Percentiles rank a stretch among this genome's conserved stretches.
These are phyloP conservation scores for Bucorvus abyssinicus DNA, from an alignment of 2,797 vertebrate genomes.

Conservation along the genomic window DNA sequence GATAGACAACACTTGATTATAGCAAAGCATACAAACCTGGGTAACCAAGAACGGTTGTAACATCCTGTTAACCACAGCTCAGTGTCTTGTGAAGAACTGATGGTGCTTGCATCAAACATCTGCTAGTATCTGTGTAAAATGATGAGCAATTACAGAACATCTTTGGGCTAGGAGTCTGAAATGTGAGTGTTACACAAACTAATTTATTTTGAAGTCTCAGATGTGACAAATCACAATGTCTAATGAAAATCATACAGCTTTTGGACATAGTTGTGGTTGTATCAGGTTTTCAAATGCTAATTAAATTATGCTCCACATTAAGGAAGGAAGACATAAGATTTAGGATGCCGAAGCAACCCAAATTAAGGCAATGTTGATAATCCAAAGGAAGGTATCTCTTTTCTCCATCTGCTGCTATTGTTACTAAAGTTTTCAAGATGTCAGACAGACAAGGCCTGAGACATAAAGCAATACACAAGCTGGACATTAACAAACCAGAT, in stretches of 20 bases:
- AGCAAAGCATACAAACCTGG: neutral
- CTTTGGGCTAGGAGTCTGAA: neutral
- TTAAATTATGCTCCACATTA: neutral
- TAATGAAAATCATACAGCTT: neutral
- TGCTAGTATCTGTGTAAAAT: neutral
- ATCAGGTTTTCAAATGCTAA: constrained; percentile 28
- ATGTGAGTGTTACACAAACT: neutral
- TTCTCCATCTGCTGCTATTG: neutral
- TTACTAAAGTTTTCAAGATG: neutral
- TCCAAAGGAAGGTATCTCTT: neutral
- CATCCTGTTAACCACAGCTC: neutral
- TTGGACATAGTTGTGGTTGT: neutral
- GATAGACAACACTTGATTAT: neutral
- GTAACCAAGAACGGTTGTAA: neutral
- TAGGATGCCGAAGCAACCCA: neutral
- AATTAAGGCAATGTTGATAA: neutral
- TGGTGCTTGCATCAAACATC: neutral
- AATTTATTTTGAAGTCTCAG: neutral
- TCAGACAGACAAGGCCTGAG: neutral
- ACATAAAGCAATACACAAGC: neutral
- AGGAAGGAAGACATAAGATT: neutral
- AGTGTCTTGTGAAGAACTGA: neutral
- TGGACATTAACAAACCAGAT: neutral
- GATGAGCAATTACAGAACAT: neutral
- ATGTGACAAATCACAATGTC: neutral